These are phyloP conservation scores for Platichthys flesus DNA, from an alignment of 2,113 vertebrate genomes.

Conservation along the genomic window DNA sequence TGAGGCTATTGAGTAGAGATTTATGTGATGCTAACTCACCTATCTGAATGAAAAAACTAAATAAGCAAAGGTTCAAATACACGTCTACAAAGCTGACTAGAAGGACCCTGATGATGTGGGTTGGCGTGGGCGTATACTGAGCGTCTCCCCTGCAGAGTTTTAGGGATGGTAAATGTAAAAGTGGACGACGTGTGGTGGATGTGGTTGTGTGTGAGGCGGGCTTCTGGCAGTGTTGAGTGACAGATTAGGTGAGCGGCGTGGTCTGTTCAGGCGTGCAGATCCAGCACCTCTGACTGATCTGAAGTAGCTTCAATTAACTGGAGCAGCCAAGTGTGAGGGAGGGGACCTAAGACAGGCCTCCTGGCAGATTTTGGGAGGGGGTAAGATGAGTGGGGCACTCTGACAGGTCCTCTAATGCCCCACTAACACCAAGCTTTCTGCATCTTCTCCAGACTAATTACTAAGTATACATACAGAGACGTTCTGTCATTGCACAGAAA, in stretches of 20 bases:
- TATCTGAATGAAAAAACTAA: not conserved
- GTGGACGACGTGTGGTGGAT: not conserved
- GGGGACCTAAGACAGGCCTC: constrained; percentile 49
- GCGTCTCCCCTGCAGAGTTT: not conserved
- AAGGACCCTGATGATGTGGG: not conserved
- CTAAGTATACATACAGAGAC: constrained; percentile 59
- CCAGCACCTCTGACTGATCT: constrained; percentile 66
- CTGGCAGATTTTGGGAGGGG: constrained; percentile 49
- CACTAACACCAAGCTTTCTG: constrained; percentile 50
- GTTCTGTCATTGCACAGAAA: constrained; percentile 64
- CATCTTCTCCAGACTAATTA: constrained; percentile 71
- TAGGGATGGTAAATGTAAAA: constrained; percentile 1
- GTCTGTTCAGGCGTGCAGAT: constrained; percentile 53
- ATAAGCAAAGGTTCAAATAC: not conserved
- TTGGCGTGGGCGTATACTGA: not conserved
- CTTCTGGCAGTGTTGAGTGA: constrained; percentile 45
- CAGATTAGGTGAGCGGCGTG: constrained; percentile 64
- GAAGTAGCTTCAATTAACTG: constrained; percentile 76
- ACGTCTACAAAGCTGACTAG: not conserved
- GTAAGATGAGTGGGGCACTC: constrained; percentile 26
- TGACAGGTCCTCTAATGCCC: constrained; percentile 63
- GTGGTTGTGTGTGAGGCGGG: constrained; percentile 14
- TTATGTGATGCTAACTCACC: not conserved
- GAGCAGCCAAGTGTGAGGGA: constrained; percentile 70
- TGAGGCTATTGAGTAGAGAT: not conserved